These are phyloP conservation scores for Rhabdornis inornatus DNA, from an alignment of 2,113 vertebrate genomes.

Conservation along the genomic window DNA sequence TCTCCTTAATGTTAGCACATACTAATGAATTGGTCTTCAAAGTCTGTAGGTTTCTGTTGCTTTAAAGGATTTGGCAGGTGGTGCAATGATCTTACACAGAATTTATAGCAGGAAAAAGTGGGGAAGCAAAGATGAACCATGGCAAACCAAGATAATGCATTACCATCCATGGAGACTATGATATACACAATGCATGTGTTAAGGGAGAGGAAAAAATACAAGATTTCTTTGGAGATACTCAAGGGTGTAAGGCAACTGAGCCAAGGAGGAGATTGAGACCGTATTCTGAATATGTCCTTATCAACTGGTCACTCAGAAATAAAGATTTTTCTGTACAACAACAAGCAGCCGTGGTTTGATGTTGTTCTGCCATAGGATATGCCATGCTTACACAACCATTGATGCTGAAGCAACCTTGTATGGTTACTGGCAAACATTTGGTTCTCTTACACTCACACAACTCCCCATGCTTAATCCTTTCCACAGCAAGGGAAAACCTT, in stretches of 20 bases:
- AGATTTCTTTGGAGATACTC: not conserved
- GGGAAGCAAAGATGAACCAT: not conserved
- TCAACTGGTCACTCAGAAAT: not conserved
- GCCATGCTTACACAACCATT: accelerated
- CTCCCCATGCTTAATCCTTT: not conserved
- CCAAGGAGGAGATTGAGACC: not conserved
- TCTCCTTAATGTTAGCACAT: not conserved
- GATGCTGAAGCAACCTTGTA: not conserved
- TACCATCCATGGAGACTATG: not conserved
- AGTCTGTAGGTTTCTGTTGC: not conserved
- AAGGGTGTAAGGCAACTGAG: not conserved
- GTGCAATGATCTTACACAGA: not conserved
- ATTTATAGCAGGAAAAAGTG: not conserved
- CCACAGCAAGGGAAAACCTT: not conserved
- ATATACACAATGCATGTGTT: not conserved
- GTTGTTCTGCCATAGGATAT: not conserved
- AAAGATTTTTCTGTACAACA: not conserved
- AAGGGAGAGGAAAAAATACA: not conserved
- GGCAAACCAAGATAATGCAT: not conserved
- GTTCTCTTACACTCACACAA: not conserved
- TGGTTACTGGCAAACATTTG: not conserved
- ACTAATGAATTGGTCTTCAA: not conserved
- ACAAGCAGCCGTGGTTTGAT: not conserved
- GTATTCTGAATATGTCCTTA: not conserved
- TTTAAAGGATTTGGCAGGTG: not conserved